phyloP scores from a whole-genome alignment of 2,797 vertebrate species.

The Siniperca undulata region DNA sequence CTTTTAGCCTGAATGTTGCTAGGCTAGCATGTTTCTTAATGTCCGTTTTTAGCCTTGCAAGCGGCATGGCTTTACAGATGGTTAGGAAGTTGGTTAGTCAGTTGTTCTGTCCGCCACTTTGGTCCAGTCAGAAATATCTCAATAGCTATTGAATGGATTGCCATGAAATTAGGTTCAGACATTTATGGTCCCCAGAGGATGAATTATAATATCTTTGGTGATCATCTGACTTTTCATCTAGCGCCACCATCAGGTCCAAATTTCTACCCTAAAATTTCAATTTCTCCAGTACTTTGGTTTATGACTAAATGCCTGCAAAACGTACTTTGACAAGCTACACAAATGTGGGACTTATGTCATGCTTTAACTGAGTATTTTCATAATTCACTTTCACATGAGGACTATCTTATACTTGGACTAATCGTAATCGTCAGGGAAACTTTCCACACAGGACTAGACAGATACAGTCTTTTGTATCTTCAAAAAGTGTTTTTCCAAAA shows the following conservation, averaged over 20 bases:
- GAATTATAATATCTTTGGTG: not conserved
- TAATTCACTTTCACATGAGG: not conserved
- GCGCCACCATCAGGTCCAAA: not conserved
- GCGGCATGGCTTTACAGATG: not conserved
- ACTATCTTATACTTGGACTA: not conserved
- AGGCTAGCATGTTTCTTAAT: not conserved
- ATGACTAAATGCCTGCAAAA: not conserved
- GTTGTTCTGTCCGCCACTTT: not conserved
- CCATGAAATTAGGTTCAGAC: not conserved
- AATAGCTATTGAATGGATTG: too few species aligned
- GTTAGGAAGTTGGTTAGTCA: not conserved
- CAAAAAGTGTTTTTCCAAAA: slow-evolving; percentile 2
- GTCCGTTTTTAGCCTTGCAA: not conserved
- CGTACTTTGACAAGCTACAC: not conserved
- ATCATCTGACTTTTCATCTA: not conserved
- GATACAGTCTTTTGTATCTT: not conserved
- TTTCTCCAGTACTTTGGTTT: not conserved
- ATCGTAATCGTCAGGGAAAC: not conserved
- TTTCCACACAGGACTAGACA: not conserved
- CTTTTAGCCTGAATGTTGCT: not conserved
- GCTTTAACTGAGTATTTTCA: not conserved
- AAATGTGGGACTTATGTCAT: not conserved
- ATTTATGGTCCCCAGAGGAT: not conserved
- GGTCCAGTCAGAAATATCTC: not conserved
- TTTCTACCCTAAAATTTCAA: not conserved